Conservation (phyloP, 2,888 invertebrate genomes). For the Nephrotoma appendiculata region DNA sequence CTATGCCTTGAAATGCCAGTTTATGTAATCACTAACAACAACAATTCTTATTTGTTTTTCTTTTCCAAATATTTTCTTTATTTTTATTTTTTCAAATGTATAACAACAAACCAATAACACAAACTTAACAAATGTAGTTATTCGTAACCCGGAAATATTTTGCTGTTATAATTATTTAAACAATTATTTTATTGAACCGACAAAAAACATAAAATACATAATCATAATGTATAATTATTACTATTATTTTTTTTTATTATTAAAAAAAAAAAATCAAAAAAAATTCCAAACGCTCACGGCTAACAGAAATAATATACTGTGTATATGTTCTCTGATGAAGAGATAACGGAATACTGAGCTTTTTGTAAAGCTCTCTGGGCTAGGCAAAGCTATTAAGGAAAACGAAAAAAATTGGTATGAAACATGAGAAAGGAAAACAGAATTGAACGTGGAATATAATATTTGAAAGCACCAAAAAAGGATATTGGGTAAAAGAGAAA, state of each 20-base stretch:
- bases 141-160: neutral
- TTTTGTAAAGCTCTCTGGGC: conserved; percentile 1
- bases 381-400: neutral
- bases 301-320: neutral
- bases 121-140: neutral
- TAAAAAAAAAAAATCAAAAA: neutral
- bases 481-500: neutral
- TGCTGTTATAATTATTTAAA: neutral
- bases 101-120: neutral
- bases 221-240: neutral
- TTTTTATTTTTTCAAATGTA: neutral
- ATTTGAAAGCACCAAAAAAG: neutral
- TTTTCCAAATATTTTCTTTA: neutral
- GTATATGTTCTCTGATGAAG: neutral
- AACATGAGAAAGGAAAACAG: neutral
- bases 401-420: neutral
- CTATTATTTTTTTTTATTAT: neutral
- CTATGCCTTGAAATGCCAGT: neutral
- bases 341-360: neutral
- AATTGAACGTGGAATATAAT: neutral
- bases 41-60: neutral
- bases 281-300: neutral
- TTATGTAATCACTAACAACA: neutral
- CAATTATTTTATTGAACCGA: neutral
- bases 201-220: neutral